phyloP scores from a whole-genome alignment of 2,888 invertebrate species.

The Chaetogeoica ovagalla region DNA sequence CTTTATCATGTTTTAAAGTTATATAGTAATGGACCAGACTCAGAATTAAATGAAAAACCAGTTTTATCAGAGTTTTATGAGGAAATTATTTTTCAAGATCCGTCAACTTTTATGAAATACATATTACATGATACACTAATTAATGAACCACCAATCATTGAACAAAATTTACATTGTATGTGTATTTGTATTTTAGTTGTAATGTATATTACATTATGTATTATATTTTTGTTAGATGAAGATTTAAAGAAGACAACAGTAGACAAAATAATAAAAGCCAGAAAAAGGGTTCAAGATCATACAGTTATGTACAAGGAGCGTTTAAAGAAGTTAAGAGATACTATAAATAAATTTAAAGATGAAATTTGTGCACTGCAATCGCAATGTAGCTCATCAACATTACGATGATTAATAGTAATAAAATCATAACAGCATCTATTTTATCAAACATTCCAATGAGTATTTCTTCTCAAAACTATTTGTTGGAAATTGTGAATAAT shows the following conservation, averaged over 20 bases:
- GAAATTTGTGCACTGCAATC: constrained; percentile 66
- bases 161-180: constrained; percentile 48
- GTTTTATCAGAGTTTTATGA: constrained; percentile 93
- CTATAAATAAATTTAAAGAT: constrained; percentile 78
- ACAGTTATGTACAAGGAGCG: constrained; percentile 83
- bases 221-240: constrained; percentile 71
- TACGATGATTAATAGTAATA: constrained; percentile 1
- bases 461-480: background rate
- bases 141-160: constrained; percentile 66
- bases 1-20: constrained; percentile 92
- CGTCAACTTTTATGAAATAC: constrained; percentile 88
- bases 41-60: constrained; percentile 58
- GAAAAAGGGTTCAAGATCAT: constrained; percentile 79
- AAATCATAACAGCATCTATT: background rate
- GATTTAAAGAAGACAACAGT: constrained; percentile 80
- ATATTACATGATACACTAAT: constrained; percentile 81
- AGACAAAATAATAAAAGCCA: constrained; percentile 75
- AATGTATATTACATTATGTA: background rate
- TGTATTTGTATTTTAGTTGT: constrained; percentile 2
- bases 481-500: no score
- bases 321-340: constrained; percentile 80
- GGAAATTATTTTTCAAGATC: constrained; percentile 92
- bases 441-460: background rate
- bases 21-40: constrained; percentile 74
- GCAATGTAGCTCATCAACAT: constrained; percentile 45